A percentile compares a stretch with the other conserved stretches of the same genome.
Conservation (phyloP, 2,888 invertebrate genomes). For the Brassicogethes aeneus region DNA sequence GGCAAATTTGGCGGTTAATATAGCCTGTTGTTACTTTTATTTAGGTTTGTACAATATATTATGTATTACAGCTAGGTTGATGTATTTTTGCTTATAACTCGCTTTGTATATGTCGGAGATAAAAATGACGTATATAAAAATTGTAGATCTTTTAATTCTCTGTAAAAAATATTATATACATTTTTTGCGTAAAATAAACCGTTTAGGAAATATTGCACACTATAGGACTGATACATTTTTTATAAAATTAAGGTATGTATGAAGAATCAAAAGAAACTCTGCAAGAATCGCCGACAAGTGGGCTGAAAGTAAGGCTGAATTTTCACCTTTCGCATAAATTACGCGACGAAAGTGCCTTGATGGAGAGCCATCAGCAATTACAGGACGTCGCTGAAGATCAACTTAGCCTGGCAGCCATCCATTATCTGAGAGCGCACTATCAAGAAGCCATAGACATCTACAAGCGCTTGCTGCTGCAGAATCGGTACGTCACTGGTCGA, state of each 20-base stretch:
- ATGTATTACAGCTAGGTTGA: no score
- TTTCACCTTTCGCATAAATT: conserved; percentile 94
- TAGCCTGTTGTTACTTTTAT: conserved; percentile 94
- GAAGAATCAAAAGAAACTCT: conserved; percentile 59
- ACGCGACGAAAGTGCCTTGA: conserved; percentile 75
- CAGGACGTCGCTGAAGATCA: conserved; percentile 91
- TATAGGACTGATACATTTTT: no score
- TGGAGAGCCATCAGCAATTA: conserved; percentile 75
- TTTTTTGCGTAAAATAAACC: no score
- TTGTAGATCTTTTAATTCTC: no score
- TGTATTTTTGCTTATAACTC: no score
- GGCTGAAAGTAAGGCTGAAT: conserved; percentile 63
- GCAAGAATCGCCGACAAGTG: conserved; percentile 51
- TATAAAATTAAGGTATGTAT: conserved; percentile 72
- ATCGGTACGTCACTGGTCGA: conserved; percentile 54
- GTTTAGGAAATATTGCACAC: no score
- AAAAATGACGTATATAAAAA: no score
- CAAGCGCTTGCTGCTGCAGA: conserved; percentile 82
- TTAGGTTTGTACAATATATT: conserved; percentile 51
- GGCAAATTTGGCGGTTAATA: conserved; percentile 62
- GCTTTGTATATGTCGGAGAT: no score
- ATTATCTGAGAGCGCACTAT: conserved; percentile 92
- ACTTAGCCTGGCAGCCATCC: conserved; percentile 89
- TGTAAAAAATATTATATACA: no score
- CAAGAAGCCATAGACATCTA: conserved; percentile 99